Base-by-base conservation (phyloP, 2,888 invertebrate species). In the Drosophila longiperda region DNA sequence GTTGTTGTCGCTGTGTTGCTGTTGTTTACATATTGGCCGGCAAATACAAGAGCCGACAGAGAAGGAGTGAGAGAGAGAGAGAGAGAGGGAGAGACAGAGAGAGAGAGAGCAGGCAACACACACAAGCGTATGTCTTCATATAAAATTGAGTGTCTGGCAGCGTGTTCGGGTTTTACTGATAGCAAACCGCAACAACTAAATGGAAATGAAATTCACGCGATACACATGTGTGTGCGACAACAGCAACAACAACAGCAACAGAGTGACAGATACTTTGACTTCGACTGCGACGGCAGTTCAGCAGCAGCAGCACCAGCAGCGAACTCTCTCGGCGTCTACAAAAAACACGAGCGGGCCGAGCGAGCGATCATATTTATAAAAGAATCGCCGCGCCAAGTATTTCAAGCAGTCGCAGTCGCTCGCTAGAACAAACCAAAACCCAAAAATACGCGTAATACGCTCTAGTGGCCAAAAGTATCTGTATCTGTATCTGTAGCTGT, bases 341-440 rank as follows among this genome's bases (percentile, higher is more conserved):
- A 32, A 38, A 32, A 52, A 42, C 23, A 26, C 57, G 52, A 34
- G 33, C 50, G 34, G 23, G 32, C 38, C 49, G 52, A 40, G 59
- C 66, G 80, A 72, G 68, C 86, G 85, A 85, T 86, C 87, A 83
- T 83, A 87, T 91, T 91, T 92, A 91, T 91, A 91, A 92, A 92
- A 91, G 91, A 91, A 92, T 90, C 91, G 87, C 80, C 68, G 73
- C 79, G 75, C 75, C 83, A 75, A 72, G 79, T 74, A 83, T 80
- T 81, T 84, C 80, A 91, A 90, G 82, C 91, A 92, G 91, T 91
- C 87, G 85, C 87, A 87, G 59, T 83, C 79, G 81, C 76, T 77
- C 83, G 82, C 89, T 83, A 91, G 91, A 91, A 92, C 91, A 87
- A 80, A 69, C 76, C 80, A 69, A 78, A 72, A 66, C 60, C 57